Conservation (phyloP, 2,113 vertebrate species). For the Irena cyanogastra region DNA sequence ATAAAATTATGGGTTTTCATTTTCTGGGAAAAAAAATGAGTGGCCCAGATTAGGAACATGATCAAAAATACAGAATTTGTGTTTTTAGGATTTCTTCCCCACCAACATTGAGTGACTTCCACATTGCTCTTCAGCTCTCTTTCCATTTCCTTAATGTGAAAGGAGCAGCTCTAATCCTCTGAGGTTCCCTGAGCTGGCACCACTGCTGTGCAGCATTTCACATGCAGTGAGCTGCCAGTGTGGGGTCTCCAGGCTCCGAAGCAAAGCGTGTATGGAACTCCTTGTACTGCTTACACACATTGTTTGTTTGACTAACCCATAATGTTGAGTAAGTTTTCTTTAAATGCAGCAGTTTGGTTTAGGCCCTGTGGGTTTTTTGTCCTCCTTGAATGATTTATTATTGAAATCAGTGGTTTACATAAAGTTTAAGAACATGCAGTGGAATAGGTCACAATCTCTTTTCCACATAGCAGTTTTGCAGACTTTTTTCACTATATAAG, state of each 20-base stretch:
- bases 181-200: background rate
- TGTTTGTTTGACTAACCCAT: background rate
- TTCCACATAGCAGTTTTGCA: background rate
- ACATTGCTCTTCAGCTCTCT: background rate
- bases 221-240: background rate
- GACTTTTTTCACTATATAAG: background rate
- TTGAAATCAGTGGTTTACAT: background rate
- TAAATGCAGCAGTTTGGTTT: background rate
- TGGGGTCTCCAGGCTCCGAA: background rate
- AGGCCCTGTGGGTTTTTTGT: background rate
- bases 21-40: background rate
- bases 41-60: background rate
- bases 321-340: background rate
- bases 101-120: background rate
- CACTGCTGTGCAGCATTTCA: background rate
- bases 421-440: background rate
- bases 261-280: background rate
- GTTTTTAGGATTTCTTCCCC: background rate
- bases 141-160: background rate
- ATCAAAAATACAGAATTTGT: background rate
- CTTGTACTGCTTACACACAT: background rate
- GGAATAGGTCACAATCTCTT: background rate
- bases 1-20: background rate
- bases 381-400: background rate
- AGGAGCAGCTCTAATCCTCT: background rate